These are phyloP conservation scores for Microhierax caerulescens DNA, from an alignment of 2,797 vertebrate species.

Conservation along the genomic window DNA sequence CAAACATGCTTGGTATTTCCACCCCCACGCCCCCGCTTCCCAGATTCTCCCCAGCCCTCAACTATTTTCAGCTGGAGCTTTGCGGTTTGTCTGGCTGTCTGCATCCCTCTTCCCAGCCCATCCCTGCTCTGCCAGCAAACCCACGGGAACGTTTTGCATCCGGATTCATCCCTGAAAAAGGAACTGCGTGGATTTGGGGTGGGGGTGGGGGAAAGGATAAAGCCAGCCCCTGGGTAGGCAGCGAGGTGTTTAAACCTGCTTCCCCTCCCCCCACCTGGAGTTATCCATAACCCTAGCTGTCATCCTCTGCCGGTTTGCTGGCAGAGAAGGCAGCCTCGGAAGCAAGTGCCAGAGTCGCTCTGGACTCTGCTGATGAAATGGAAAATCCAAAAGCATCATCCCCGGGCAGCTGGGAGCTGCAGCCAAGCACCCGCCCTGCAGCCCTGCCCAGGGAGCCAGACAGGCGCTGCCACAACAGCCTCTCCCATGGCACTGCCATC, in stretches of 20 bases:
- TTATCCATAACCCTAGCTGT: neutral
- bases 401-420: fast-evolving
- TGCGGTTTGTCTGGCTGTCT: neutral
- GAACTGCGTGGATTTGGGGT: neutral
- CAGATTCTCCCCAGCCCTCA: neutral
- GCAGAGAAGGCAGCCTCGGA: neutral
- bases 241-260: neutral
- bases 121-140: neutral
- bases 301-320: fast-evolving
- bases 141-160: neutral
- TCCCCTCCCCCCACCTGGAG: too few relatives aligned
- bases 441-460: neutral
- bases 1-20: neutral
- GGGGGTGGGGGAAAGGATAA: neutral
- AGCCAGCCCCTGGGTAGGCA: neutral
- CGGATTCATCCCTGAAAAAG: neutral
- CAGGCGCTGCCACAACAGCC: neutral
- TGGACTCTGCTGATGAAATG: neutral
- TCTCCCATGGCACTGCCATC: neutral
- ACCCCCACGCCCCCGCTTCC: too few relatives aligned
- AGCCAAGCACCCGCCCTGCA: neutral
- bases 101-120: neutral
- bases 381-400: neutral
- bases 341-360: neutral
- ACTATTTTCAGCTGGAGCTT: neutral